A percentile compares a stretch with the other conserved stretches of the same genome.
phyloP scores from a whole-genome alignment of 2,797 vertebrate genomes.

The Ctenochaetus hawaiiensis region DNA sequence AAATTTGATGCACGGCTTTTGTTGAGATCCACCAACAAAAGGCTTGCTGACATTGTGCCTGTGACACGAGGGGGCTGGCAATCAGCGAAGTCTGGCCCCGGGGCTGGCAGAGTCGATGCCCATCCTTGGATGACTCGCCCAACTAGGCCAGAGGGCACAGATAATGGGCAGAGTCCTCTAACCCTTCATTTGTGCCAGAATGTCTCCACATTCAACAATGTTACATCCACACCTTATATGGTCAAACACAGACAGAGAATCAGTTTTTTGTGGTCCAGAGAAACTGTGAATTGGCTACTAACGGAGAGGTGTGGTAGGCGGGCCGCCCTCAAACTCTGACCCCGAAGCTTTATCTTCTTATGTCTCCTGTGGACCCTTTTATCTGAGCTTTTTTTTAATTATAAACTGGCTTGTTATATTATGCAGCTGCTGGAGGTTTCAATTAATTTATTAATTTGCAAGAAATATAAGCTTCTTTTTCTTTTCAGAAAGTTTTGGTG shows the following conservation, averaged over 20 bases:
- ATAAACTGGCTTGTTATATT: constrained; percentile 18
- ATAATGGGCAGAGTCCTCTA: constrained; percentile 78
- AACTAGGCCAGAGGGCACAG: constrained; percentile 76
- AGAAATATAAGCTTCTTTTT: background rate
- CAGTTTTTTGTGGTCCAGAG: constrained; percentile 44
- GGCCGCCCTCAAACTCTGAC: constrained; percentile 61
- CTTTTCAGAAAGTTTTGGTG: background rate
- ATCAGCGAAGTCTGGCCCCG: constrained; percentile 56
- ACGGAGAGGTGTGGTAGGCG: constrained; percentile 30
- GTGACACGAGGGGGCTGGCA: constrained; percentile 73
- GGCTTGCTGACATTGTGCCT: constrained; percentile 46
- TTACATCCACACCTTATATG: constrained; percentile 60
- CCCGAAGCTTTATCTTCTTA: constrained; percentile 19
- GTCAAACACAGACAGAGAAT: constrained; percentile 48
- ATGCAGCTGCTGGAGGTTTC: background rate
- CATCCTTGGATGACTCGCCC: constrained; percentile 76
- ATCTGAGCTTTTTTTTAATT: constrained; percentile 2
- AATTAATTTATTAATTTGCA: background rate
- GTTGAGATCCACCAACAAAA: constrained; percentile 22
- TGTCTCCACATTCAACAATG: constrained; percentile 62
- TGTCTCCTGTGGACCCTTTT: constrained; percentile 15
- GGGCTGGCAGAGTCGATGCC: constrained; percentile 63
- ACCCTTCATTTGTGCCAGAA: constrained; percentile 77
- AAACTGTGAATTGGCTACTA: constrained; percentile 59
- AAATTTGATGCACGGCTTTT: background rate